Evolutionary conservation across 2,888 invertebrate species (phyloP).

Genomic region (Tholera decimalis): DNA sequence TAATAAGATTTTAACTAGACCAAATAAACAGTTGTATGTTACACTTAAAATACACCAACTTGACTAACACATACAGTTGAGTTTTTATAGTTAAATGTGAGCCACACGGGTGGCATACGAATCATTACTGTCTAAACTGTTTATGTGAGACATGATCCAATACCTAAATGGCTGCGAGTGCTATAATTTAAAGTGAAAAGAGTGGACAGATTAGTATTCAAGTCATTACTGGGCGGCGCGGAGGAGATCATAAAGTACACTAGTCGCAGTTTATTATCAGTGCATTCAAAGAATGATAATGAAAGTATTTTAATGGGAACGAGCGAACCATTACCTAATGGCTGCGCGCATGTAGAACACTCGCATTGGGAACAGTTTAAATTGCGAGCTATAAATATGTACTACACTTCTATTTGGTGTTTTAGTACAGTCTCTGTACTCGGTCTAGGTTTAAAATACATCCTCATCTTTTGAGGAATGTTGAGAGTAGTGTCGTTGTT

Average conservation of each 20-base stretch:
- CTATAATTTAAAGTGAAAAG: slow-evolving; percentile 1
- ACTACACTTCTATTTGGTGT: too few species aligned
- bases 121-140: neutral
- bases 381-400: too few species aligned
- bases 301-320: slow-evolving; percentile 14
- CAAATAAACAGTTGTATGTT: too few species aligned
- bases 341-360: neutral
- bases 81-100: neutral
- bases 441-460: too few species aligned
- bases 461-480: too few species aligned
- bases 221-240: slow-evolving; percentile 1
- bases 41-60: too few species aligned
- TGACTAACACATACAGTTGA: too few species aligned
- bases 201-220: slow-evolving; percentile 14
- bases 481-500: too few species aligned
- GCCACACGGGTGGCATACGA: neutral
- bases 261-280: neutral
- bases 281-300: slow-evolving; percentile 24
- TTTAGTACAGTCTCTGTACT: too few species aligned
- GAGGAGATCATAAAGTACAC: slow-evolving; percentile 6
- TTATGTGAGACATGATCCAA: neutral
- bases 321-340: too few species aligned
- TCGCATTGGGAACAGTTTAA: neutral
- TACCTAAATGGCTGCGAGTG: neutral
- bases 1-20: too few species aligned